phyloP scores from a whole-genome alignment of 2,113 vertebrate species.

The Butorides virescens region DNA sequence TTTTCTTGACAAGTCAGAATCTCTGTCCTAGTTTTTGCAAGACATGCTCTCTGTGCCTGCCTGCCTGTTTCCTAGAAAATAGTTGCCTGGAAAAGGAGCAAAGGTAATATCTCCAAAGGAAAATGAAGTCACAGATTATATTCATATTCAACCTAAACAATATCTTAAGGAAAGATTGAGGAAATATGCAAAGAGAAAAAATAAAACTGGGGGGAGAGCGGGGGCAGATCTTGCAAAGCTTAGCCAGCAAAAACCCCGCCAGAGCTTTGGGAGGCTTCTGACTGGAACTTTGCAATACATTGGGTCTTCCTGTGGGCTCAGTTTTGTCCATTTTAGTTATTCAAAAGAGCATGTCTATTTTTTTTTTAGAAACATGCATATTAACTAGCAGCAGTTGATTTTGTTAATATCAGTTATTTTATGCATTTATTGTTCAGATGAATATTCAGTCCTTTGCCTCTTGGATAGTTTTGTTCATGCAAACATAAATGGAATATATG shows the following conservation, averaged over 20 bases:
- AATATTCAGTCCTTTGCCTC: not conserved
- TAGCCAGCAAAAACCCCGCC: not conserved
- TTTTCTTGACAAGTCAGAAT: constrained; percentile 16
- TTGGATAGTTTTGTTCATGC: not conserved
- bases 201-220: not conserved
- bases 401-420: not conserved
- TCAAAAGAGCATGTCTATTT: rapidly evolving
- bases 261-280: not conserved
- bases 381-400: not conserved
- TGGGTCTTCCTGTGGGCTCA: not conserved
- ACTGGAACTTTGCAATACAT: not conserved
- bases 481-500: not conserved
- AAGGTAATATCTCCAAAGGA: not conserved
- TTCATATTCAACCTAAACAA: not conserved
- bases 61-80: constrained; percentile 10
- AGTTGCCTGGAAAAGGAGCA: not conserved
- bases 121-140: not conserved
- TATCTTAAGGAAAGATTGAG: not conserved
- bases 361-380: not conserved
- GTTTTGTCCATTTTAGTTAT: not conserved
- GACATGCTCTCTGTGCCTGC: not conserved
- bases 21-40: constrained; percentile 14
- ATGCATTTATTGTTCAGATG: not conserved
- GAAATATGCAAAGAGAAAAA: not conserved
- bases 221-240: not conserved